Percentiles rank a stretch among this genome's conserved stretches.
phyloP scores from a whole-genome alignment of 2,888 invertebrate species.

The Unio delphinus region DNA sequence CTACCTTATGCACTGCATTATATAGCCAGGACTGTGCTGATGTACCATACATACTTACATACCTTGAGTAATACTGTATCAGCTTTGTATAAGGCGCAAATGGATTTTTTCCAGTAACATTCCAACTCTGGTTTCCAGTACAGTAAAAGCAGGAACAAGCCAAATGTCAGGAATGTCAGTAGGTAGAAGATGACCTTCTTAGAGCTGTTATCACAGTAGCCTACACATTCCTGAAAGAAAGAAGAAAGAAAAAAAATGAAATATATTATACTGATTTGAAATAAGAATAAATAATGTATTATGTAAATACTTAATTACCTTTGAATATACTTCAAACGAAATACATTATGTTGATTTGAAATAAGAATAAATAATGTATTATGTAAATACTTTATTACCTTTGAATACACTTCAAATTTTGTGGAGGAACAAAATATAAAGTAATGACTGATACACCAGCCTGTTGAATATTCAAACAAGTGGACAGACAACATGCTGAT shows the following conservation, averaged over 20 bases:
- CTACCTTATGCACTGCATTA: too few species aligned
- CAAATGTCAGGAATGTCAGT: slow-evolving; percentile 56
- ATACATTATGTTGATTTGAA: neutral
- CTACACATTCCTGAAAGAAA: slow-evolving; percentile 53
- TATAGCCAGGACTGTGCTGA: too few species aligned
- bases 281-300: too few species aligned
- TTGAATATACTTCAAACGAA: too few species aligned
- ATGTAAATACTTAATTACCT: too few species aligned
- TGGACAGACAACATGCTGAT: too few species aligned
- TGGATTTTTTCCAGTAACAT: slow-evolving; percentile 52
- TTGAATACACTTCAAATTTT: too few species aligned
- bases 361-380: too few species aligned
- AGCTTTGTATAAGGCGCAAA: slow-evolving; percentile 58
- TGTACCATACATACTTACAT: slow-evolving; percentile 2
- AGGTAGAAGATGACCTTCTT: slow-evolving; percentile 53
- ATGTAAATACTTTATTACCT: too few species aligned
- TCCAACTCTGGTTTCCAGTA: slow-evolving; percentile 65
- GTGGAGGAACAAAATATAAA: too few species aligned
- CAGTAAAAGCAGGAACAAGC: slow-evolving; percentile 57
- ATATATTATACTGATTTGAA: neutral
- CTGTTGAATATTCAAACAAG: too few species aligned
- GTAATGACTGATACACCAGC: too few species aligned
- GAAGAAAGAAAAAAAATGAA: neutral
- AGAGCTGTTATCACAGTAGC: slow-evolving; percentile 50
- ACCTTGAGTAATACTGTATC: slow-evolving; percentile 63